phyloP scores from a whole-genome alignment of 2,888 invertebrate genomes.

The Branchipolynoe longqiensis region DNA sequence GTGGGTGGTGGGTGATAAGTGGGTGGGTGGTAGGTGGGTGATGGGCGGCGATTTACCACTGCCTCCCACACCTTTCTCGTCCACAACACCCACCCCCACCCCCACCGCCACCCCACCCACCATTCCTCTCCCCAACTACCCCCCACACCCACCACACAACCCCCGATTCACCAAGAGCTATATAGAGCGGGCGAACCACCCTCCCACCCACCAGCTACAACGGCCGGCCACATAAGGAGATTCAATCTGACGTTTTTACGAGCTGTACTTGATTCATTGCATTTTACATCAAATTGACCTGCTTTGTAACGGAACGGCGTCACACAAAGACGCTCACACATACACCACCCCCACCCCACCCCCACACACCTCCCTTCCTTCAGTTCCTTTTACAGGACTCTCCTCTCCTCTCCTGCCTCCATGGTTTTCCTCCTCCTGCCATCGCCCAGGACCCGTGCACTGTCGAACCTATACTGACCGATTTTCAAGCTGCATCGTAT shows the following conservation, averaged over 20 bases:
- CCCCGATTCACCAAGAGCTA: background rate
- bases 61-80: no score
- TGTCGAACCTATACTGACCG: no score
- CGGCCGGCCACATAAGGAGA: constrained; percentile 1
- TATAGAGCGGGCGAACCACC: background rate
- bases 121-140: background rate
- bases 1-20: no score
- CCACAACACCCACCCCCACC: background rate
- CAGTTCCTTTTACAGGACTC: background rate
- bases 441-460: no score
- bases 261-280: constrained; percentile 14
- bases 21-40: no score
- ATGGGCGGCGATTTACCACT: no score
- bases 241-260: constrained; percentile 37
- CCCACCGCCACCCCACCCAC: background rate
- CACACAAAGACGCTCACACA: background rate
- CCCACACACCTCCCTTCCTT: background rate
- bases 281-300: constrained; percentile 48
- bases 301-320: background rate
- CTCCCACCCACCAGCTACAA: background rate
- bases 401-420: no score
- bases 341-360: background rate
- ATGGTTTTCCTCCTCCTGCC: no score
- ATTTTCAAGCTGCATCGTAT: no score
- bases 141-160: background rate